These are phyloP conservation scores for Leptatherina wallacei DNA, from an alignment of 2,797 vertebrate genomes.

Conservation along the genomic window DNA sequence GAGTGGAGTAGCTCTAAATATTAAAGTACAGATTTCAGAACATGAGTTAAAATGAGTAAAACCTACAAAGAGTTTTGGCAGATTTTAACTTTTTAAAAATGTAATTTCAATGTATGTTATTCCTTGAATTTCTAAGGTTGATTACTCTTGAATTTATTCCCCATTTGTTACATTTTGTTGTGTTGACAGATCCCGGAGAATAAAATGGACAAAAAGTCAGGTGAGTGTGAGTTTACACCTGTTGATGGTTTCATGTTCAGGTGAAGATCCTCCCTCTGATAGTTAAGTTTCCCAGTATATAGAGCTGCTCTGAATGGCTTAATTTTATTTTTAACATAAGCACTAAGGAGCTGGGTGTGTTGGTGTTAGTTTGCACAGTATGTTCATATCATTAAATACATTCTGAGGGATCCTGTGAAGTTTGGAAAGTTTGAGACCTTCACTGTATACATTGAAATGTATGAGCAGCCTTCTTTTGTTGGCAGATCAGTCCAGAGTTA, in stretches of 20 bases:
- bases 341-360: not conserved
- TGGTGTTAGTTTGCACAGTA: not conserved
- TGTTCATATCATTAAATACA: not conserved
- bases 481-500: too few relatives aligned
- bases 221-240: conserved; percentile 44
- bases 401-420: not conserved
- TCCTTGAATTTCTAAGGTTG: too few relatives aligned
- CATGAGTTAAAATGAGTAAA: too few relatives aligned
- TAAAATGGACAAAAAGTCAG: conserved; percentile 45
- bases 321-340: not conserved
- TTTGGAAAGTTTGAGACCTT: not conserved
- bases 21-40: too few relatives aligned
- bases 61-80: too few relatives aligned
- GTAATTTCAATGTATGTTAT: too few relatives aligned
- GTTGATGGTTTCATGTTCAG: not conserved
- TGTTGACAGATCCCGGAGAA: conserved; percentile 36
- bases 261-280: not conserved
- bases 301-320: not conserved
- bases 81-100: too few relatives aligned
- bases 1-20: too few relatives aligned
- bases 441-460: not conserved
- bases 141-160: too few relatives aligned
- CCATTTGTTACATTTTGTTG: too few relatives aligned
- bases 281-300: not conserved
- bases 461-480: too few relatives aligned